Evolutionary conservation across 2,113 vertebrate species (phyloP), one percentile per base, ranked within the genome.

Genomic region (Nematolebias whitei): DNA sequence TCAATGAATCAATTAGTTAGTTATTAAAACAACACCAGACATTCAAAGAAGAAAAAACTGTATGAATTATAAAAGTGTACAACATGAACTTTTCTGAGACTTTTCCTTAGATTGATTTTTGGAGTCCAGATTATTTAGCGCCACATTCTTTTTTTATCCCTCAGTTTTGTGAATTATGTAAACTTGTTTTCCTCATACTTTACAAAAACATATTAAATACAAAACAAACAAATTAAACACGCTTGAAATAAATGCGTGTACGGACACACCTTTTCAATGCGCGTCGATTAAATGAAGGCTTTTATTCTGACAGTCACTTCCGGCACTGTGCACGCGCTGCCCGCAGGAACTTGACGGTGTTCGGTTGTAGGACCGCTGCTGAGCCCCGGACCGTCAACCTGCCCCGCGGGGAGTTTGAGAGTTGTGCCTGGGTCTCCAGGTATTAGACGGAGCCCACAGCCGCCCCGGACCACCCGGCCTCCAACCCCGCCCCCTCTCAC

Each of bases 321-420:
- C 2, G 72, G 84, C 77, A 71, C 52, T 29, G 0, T 0, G 0
- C 2, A n/a, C 0, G 19, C n/a, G 9, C 20, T 5, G 12, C 0
- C 20, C 4, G 1, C 0, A 10, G 0, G 0, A 0, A 0, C 65
- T 78, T 78, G 66, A 55, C 26, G n/a, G 54, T 19, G 3, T 20
- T 55, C 22, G 54, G 65, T 78, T 5, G 39, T 50, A 16, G 63
- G 61, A 66, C 75, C 23, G 24, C n/a, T 44, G 6, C 52, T 50
- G 74, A 78, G 81, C 79, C 11, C 72, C 68, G 52, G 74, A 80
- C 69, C 69, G 9, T 35, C 1, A 10, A 35, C 32, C 66, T 79
- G 85, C 79, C 81, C 80, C 81, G 74, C 45, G 48, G 54, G 66
- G 60, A 83, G 44, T 88, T 80, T 66, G 20, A 19, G 76, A 88